A percentile compares a stretch with the other conserved stretches of the same genome.
Evolutionary conservation across 2,797 vertebrate species (phyloP).

Genomic region (Catamblyrhynchus diadema): DNA sequence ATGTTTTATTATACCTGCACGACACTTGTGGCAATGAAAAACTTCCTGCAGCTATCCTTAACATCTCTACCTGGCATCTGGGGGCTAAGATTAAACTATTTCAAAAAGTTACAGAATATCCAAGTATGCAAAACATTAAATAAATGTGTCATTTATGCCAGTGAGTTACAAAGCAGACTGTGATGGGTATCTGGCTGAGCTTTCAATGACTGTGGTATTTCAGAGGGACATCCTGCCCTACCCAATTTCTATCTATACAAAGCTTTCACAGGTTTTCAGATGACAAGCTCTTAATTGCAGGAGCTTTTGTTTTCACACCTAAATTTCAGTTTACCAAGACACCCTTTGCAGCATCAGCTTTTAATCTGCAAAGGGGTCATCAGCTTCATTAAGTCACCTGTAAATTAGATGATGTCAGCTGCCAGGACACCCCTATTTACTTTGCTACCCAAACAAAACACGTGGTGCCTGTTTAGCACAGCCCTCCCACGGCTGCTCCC

Average conservation of each 20-base stretch:
- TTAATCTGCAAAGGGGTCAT: slow-evolving; percentile 20
- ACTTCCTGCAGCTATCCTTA: not conserved
- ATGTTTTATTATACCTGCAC: not conserved
- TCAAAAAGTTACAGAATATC: not conserved
- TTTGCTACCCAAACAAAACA: not conserved
- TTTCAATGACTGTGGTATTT: not conserved
- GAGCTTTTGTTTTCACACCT: not conserved
- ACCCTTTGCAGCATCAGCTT: not conserved
- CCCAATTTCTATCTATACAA: not conserved
- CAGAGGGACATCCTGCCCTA: not conserved
- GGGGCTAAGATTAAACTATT: not conserved
- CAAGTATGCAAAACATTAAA: not conserved
- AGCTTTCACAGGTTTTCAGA: not conserved
- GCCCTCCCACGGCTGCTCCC: not conserved
- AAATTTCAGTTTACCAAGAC: not conserved
- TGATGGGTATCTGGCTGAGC: not conserved
- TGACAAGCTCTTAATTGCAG: not conserved
- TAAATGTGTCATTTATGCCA: not conserved
- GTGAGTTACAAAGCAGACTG: not conserved
- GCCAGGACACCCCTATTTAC: not conserved
- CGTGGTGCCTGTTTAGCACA: not conserved
- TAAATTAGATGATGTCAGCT: slow-evolving; percentile 6
- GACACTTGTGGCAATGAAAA: not conserved
- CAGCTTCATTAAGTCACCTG: not conserved
- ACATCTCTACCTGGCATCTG: not conserved